Base-by-base conservation (phyloP, 2,113 vertebrate genomes). In the Malurus alboscapulatus region DNA sequence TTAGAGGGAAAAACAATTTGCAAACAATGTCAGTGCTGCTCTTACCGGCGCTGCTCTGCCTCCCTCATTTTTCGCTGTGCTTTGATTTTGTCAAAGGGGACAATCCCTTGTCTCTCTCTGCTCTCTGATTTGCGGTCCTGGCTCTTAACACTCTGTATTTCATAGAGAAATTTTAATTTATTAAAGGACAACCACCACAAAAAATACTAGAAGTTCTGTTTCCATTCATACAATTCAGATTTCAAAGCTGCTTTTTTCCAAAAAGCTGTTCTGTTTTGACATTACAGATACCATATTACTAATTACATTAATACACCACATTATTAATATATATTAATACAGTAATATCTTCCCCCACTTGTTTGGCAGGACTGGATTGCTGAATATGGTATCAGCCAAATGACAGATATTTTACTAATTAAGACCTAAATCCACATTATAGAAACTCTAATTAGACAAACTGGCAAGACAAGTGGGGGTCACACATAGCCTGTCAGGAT, bases 71-170 rank as follows among this genome's bases (percentile, higher is more conserved):
- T 99, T 3, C 98, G 96, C 74, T 99, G 98, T 73, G 99, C 98
- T 96, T 98, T 99, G 71, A 98, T 99, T 95, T 99, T 99, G 96
- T 99, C 99, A 38, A 99, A 99, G 0, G 99, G 99, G 59, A 99
- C 98, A 30, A 99, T 98, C 26, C 99, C 98, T 84, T 98, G 99
- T 93, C 98, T 98, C 87, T 99, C 99, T 84, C 98, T 98, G 96
- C 99, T 99, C 45, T 98, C 90, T 0, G 99, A 99, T 38, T 98
- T 98, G 54, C 99, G 98, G 48, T 99, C 99, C 42, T 98, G 98
- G 92, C 99, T 99, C 97, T 99, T 99, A 16, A 98, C 84, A 38
- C 98, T 99, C 99, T 99, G 92, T 6, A 85, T 69, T 89, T 48
- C 81, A 89, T 20, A 87, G 27, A 94, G 26, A 86, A 78, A 72